These are phyloP conservation scores for Cecropterus lyciades DNA, from an alignment of 1,140 invertebrate species.

Conservation along the genomic window DNA sequence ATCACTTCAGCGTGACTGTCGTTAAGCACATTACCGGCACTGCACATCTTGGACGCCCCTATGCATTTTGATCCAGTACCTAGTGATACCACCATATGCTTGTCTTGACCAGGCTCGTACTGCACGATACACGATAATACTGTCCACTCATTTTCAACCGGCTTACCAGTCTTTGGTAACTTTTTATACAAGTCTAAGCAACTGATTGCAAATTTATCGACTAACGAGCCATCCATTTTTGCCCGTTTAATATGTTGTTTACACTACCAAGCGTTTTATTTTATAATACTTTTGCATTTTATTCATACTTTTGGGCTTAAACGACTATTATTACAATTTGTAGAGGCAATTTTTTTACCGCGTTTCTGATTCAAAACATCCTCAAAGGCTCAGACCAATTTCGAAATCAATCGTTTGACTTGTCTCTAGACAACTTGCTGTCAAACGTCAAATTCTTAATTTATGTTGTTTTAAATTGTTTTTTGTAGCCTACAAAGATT, in stretches of 20 bases:
- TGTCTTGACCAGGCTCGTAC: slow-evolving; percentile 66
- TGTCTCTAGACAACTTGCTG: no score
- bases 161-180: slow-evolving; percentile 93
- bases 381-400: no score
- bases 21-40: slow-evolving; percentile 89
- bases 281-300: no score
- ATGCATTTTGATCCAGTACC: slow-evolving; percentile 97
- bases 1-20: slow-evolving; percentile 97
- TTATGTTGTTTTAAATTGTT: no score
- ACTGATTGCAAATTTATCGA: slow-evolving; percentile 57
- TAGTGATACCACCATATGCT: slow-evolving; percentile 89
- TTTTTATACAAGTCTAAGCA: slow-evolving; percentile 70
- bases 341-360: no score
- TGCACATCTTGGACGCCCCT: slow-evolving; percentile 88
- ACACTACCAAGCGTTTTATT: no score
- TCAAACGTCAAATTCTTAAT: no score
- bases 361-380: no score
- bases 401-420: no score
- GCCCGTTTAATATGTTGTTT: not conserved
- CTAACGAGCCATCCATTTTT: slow-evolving; percentile 47
- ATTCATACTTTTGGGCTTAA: no score
- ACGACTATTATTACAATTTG: no score
- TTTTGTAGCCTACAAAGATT: no score
- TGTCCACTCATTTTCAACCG: slow-evolving; percentile 93
- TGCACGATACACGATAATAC: slow-evolving; percentile 90